Evolutionary conservation across 2,888 invertebrate genomes (phyloP), one percentile per base, ranked within the genome.

Genomic region (Calameuta idolon): DNA sequence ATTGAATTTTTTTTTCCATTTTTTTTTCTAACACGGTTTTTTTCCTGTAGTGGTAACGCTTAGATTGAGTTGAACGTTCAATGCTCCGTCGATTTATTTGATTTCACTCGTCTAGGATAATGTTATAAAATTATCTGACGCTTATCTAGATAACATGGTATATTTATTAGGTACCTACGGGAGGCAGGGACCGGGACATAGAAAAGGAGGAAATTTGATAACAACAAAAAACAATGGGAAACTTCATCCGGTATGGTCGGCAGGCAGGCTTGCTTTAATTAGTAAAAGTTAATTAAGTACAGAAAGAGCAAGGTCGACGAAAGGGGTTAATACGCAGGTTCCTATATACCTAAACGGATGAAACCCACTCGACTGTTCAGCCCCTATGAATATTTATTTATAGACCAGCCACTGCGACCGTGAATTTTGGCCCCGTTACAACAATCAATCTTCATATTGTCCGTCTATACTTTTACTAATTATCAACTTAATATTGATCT

Each of bases 341-440:
- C 23, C 55, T 55, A 23, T 23, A 9, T 23, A 23, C 23, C 23
- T 23, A 34, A 71, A 34, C 23, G 5, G 15, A 35, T 35, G 35
- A 74, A 35, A 74, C 9, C 5, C 74, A 74, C 11, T 34, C 31
- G 37, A 74, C 74, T 74, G 74, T 74, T 74, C 74, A n/a, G 74
- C 74, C 74, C 34, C 74, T 30, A 74, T 74, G 74, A 74, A 74
- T 74, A 74, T 74, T 74, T 34, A 74, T n/a, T 35, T 34, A 34
- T 33, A 71, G 71, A 33, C 74, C 23, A 11, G 35, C n/a, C 74
- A 74, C 74, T 34, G 74, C 34, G 35, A 35, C 74, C 74, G 35
- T 74, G 74, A 74, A 74, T 74, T 74, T 74, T 34, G 35, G 23
- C 74, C 74, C 74, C 74, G 74, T 74, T 74, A 30, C 55, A 55